Evolutionary conservation across 1,140 invertebrate species (phyloP).

Genomic region (Saccostrea cuccullata): DNA sequence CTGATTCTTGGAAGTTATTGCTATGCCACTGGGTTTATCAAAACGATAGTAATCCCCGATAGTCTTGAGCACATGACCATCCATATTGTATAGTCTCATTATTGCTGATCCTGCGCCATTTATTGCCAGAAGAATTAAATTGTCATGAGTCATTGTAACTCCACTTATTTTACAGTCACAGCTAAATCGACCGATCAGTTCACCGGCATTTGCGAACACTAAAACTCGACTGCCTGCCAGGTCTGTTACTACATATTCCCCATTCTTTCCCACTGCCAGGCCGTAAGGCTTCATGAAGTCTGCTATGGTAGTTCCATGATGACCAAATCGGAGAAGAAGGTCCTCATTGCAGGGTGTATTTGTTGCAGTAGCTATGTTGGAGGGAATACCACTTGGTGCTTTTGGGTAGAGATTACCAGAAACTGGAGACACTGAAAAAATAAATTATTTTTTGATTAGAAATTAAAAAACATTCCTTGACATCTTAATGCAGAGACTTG

Average conservation of each 20-base stretch:
- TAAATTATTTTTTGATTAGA: too few species aligned
- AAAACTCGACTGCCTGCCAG: constrained; percentile 69
- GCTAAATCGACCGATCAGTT: constrained; percentile 63
- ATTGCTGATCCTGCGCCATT: constrained; percentile 66
- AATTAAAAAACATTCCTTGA: too few species aligned
- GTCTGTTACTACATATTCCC: constrained; percentile 73
- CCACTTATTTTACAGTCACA: constrained; percentile 69
- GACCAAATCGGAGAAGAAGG: constrained; percentile 68
- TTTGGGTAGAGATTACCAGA: not conserved
- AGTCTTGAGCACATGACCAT: constrained; percentile 64
- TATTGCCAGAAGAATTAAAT: constrained; percentile 70
- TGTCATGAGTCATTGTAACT: constrained; percentile 66
- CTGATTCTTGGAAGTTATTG: constrained; percentile 63
- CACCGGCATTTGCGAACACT: constrained; percentile 67
- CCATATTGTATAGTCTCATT: constrained; percentile 66
- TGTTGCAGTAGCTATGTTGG: not conserved
- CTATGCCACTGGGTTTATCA: constrained; percentile 73
- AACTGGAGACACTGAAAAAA: constrained; percentile 7
- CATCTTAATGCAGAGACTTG: too few species aligned
- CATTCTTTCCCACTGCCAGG: constrained; percentile 64
- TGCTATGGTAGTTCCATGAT: constrained; percentile 65
- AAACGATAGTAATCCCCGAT: constrained; percentile 70
- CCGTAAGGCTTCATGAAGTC: constrained; percentile 73
- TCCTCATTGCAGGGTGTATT: not conserved
- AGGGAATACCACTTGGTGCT: not conserved